phyloP scores from a whole-genome alignment of 2,888 invertebrate species.

The Tridacna gigas region DNA sequence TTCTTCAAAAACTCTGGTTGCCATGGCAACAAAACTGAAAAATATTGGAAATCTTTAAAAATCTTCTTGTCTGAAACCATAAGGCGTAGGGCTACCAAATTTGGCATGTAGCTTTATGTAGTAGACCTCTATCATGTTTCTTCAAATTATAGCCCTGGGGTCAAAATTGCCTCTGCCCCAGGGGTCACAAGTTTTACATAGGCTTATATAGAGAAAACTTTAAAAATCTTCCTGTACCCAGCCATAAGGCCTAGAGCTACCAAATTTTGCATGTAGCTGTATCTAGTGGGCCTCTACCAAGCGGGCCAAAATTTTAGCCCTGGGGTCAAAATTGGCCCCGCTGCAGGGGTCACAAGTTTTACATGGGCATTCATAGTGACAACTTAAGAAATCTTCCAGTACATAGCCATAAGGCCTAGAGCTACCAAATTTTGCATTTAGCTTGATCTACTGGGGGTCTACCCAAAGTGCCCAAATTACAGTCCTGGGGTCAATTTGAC shows the following conservation, averaged over 20 bases:
- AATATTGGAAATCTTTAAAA: background rate
- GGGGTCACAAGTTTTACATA: background rate
- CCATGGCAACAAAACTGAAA: too few relatives aligned
- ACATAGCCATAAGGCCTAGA: background rate
- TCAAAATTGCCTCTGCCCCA: background rate
- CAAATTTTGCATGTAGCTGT: background rate
- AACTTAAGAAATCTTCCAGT: background rate
- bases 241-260: background rate
- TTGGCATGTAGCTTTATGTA: background rate
- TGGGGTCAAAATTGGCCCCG: too few relatives aligned
- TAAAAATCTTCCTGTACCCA: background rate
- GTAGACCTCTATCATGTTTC: background rate
- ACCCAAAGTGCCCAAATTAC: background rate
- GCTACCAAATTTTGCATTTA: background rate
- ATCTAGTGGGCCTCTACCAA: background rate
- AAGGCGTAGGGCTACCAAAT: background rate
- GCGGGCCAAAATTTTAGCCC: background rate
- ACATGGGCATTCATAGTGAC: background rate
- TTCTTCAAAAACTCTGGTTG: too few relatives aligned
- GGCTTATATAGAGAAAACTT: background rate
- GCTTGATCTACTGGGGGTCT: background rate
- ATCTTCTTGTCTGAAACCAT: background rate
- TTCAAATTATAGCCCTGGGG: constrained; percentile 1
- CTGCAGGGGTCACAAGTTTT: background rate
- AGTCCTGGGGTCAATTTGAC: background rate